Evolutionary conservation across 2,113 vertebrate genomes (phyloP), one percentile per base, ranked within the genome.

Genomic region (Misgurnus mizolepis): DNA sequence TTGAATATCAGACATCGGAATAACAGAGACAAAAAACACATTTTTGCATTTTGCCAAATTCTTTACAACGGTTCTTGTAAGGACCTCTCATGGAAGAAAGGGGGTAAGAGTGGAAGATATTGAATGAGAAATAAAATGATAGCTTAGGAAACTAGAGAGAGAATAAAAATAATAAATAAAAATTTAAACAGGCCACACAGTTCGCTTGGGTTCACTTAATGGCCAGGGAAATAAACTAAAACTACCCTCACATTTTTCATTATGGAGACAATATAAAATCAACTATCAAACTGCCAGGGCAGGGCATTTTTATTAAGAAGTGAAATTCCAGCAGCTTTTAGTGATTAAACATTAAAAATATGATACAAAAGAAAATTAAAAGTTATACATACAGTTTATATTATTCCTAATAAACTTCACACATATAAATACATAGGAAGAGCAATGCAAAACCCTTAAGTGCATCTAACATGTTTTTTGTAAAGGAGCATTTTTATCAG

Each of bases 1-100:
- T 56, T 82, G 73, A 65, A 76, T 27, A n/a, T 56, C 4, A 18
- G 41, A 50, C 61, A 76, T 64, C 41, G 45, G n/a, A 39, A 18
- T 10, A 7, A n/a, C 34, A 45, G 75, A 78, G 75, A 81, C 86
- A 45, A 79, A 76, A 75, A 79, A 74, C 62, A 7, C 18, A 80
- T n/a, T n/a, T n/a, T n/a, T 76, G 58, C 65, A 68, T 81, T 58
- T 49, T 78, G 41, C 10, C 5, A 18, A 56, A 12, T 27, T 70
- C 3, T 72, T 56, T 72, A 18, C 18, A 17, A 53, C 15, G 67
- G 22, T 12, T 17, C 34, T 70, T 53, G 9, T 56, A 11, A 18
- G 5, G 71, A 7, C 18, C 7, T 17, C 55, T 58, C 7, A n/a
- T 58, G 41, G 55, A 12, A 60, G 17, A 45, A 73, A 27, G 14